Evolutionary conservation across 2,888 invertebrate species (phyloP).

Genomic region (Buathra laborator): DNA sequence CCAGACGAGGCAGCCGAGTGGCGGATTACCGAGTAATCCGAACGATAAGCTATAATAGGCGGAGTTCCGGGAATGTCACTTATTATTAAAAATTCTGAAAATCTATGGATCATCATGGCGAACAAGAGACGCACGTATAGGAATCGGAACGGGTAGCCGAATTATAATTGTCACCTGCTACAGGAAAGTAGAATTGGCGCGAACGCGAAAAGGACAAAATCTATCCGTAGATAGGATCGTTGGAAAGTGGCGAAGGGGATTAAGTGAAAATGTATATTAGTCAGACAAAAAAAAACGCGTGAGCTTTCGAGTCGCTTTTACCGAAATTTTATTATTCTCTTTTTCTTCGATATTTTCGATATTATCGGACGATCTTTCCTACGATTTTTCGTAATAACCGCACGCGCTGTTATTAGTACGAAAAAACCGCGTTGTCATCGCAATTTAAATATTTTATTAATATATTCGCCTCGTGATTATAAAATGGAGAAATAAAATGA

Average conservation of each 20-base stretch:
- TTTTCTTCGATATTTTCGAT: background rate
- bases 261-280: background rate
- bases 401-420: too few species aligned
- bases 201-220: background rate
- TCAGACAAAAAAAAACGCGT: background rate
- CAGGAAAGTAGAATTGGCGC: too few species aligned
- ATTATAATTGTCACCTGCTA: background rate
- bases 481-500: background rate
- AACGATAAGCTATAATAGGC: conserved; percentile 35
- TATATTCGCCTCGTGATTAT: background rate
- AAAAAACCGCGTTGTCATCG: too few species aligned
- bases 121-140: background rate
- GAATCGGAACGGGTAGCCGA: too few species aligned
- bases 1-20: background rate
- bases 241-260: background rate
- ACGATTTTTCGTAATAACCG: background rate
- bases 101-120: conserved; percentile 65
- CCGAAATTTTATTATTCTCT: background rate
- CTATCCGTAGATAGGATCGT: background rate
- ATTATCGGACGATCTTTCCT: background rate
- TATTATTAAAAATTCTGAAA: conserved; percentile 79
- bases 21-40: conserved; percentile 35
- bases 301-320: background rate
- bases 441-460: background rate
- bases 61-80: conserved; percentile 72